Evolutionary conservation across 2,797 vertebrate species (phyloP).

Genomic region (Sardinella longiceps): DNA sequence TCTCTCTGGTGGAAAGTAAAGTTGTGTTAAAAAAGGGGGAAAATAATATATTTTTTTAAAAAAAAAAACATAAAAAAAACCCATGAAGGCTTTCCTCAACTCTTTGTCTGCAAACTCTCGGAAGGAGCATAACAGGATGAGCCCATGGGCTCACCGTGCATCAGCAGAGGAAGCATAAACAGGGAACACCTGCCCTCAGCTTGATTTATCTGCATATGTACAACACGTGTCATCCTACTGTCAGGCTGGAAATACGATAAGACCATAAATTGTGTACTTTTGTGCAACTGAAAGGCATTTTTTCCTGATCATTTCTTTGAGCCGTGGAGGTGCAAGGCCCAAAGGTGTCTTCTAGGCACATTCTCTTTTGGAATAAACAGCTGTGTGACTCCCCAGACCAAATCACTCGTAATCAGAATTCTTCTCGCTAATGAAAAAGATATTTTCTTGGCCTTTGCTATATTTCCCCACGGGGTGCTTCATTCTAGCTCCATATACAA

Average conservation of each 20-base stretch:
- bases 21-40: neutral
- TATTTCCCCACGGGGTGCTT: neutral
- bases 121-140: neutral
- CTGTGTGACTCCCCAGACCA: neutral
- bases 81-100: neutral
- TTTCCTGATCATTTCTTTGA: slow-evolving; percentile 29
- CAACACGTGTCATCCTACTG: slow-evolving; percentile 43
- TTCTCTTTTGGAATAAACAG: neutral
- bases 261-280: slow-evolving; percentile 42
- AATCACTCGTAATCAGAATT: neutral
- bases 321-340: neutral
- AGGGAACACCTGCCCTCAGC: slow-evolving; percentile 47
- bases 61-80: neutral
- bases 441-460: neutral
- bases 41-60: neutral
- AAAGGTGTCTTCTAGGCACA: neutral
- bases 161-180: slow-evolving; percentile 24
- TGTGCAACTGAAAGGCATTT: slow-evolving; percentile 45
- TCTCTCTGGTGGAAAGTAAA: neutral
- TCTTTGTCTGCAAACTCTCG: neutral
- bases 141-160: neutral
- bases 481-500: neutral
- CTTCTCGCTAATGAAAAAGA: neutral
- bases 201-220: slow-evolving; percentile 48
- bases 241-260: slow-evolving; percentile 47